These are phyloP conservation scores for Sarcophaga caerulescens DNA, from an alignment of 2,888 invertebrate genomes.

Conservation along the genomic window DNA sequence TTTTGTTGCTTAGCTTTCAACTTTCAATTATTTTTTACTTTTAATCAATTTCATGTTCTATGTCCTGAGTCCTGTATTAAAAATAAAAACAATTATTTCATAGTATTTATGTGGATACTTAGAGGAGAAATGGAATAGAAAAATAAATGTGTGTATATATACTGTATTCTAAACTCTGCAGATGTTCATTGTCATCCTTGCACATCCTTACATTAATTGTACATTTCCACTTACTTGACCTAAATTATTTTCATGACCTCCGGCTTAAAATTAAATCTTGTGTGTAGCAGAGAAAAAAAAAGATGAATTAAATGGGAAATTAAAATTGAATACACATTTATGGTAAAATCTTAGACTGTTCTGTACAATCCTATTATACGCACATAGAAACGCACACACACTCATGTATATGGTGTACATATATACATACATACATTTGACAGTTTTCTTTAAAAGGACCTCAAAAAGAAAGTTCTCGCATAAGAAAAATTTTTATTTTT, in stretches of 20 bases:
- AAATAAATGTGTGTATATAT: too few species aligned
- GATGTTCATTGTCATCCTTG: too few species aligned
- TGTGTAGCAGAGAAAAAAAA: background rate
- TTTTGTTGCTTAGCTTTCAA: too few species aligned
- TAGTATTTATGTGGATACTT: too few species aligned
- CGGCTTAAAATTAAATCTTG: background rate
- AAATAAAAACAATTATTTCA: too few species aligned
- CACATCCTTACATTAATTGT: too few species aligned
- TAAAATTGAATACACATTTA: background rate
- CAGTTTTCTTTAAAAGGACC: background rate
- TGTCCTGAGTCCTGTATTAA: too few species aligned
- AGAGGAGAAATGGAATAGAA: too few species aligned
- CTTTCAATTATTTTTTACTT: too few species aligned
- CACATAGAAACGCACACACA: background rate
- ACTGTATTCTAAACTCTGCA: too few species aligned
- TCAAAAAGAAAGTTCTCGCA: background rate
- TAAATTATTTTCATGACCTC: conserved; percentile 20
- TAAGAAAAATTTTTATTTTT: background rate
- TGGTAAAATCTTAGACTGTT: too few species aligned
- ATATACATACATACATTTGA: background rate
- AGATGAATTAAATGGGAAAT: background rate
- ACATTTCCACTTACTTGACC: conserved; percentile 1
- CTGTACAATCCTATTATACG: background rate
- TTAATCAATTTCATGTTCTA: too few species aligned
- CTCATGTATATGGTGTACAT: background rate